Evolutionary conservation across 2,888 invertebrate genomes (phyloP).

Genomic region (Subacronicta megacephala): DNA sequence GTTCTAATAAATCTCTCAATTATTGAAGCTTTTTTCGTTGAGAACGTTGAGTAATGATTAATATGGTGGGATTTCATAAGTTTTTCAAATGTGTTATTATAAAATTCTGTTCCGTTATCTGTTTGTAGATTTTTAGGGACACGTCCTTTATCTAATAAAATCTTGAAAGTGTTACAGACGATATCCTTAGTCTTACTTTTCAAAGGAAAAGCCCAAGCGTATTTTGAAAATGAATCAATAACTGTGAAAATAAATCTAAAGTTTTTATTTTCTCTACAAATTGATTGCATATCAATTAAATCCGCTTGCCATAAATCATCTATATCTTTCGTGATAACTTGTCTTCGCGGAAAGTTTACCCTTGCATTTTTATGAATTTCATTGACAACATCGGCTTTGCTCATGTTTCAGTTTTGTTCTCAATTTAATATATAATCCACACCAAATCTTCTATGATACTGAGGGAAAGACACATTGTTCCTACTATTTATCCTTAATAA

Average conservation of each 20-base stretch:
- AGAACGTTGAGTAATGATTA: conserved; percentile 33
- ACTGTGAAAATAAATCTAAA: too few relatives aligned
- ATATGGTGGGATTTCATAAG: too few relatives aligned
- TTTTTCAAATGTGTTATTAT: too few relatives aligned
- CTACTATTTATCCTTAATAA: conserved; percentile 17
- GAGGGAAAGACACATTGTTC: neutral
- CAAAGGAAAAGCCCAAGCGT: too few relatives aligned
- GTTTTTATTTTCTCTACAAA: too few relatives aligned
- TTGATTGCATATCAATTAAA: too few relatives aligned
- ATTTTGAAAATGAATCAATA: too few relatives aligned
- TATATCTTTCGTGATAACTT: too few relatives aligned
- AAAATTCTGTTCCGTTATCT: too few relatives aligned
- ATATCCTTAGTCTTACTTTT: neutral
- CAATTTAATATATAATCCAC: too few relatives aligned
- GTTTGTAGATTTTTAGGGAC: neutral
- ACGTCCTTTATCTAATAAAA: neutral
- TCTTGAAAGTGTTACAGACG: neutral
- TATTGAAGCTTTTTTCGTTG: neutral
- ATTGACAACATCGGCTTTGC: conserved; percentile 16
- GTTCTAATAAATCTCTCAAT: neutral
- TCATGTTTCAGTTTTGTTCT: too few relatives aligned
- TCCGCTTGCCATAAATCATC: too few relatives aligned
- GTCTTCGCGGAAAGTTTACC: conserved; percentile 21
- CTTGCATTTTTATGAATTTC: conserved; percentile 22
- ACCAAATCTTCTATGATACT: conserved; percentile 8